A percentile compares a stretch with the other conserved stretches of the same genome.
These are phyloP conservation scores for Lycophotia porphyrea DNA, from an alignment of 2,888 invertebrate genomes.

Conservation along the genomic window DNA sequence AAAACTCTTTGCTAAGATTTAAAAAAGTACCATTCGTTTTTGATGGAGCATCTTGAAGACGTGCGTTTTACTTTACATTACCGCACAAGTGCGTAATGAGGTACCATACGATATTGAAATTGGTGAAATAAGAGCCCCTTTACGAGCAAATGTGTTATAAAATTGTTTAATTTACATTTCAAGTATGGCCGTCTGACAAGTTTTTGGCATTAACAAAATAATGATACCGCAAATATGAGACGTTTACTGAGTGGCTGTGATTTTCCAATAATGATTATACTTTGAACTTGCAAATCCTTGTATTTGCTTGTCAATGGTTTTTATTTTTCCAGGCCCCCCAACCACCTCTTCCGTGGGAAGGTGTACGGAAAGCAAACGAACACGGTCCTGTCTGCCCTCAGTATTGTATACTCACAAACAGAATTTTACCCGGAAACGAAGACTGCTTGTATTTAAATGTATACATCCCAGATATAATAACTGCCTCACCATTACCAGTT, in stretches of 20 bases:
- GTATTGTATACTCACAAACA: conserved; percentile 65
- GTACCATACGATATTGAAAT: too few relatives aligned
- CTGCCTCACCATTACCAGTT: conserved; percentile 69
- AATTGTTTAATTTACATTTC: neutral
- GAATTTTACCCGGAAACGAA: conserved; percentile 68
- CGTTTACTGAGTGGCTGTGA: neutral
- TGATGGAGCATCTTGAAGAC: too few relatives aligned
- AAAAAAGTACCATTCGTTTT: too few relatives aligned
- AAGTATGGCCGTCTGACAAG: neutral
- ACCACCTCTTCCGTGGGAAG: conserved; percentile 73
- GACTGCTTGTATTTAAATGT: conserved; percentile 79
- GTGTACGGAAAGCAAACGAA: conserved; percentile 68
- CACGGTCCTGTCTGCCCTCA: conserved; percentile 75
- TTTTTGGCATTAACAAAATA: conserved; percentile 22
- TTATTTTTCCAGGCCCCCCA: conserved; percentile 60
- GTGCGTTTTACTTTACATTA: too few relatives aligned
- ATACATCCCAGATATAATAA: conserved; percentile 70
- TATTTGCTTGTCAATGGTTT: neutral
- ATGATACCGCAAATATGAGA: neutral
- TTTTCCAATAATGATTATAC: neutral
- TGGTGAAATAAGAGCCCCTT: too few relatives aligned
- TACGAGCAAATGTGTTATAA: too few relatives aligned
- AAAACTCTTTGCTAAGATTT: too few relatives aligned
- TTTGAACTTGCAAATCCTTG: neutral
- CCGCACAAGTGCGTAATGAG: too few relatives aligned